Base-by-base conservation (phyloP, 37 sponge, comb jelly and placozoan genomes). In the Aphrocallistes beatrix region DNA sequence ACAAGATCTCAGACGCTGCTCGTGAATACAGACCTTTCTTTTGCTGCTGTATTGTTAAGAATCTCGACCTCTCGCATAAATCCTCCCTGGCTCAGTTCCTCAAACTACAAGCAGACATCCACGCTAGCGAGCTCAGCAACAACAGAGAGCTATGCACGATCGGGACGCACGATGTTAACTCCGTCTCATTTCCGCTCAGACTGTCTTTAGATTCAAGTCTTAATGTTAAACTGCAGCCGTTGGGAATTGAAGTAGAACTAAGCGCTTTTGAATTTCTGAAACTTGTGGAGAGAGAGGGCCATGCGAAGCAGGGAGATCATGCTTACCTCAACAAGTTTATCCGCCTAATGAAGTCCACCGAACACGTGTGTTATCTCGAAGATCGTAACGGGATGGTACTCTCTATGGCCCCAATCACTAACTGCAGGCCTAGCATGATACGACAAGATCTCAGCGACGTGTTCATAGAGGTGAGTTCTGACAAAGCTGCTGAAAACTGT, bases 351-450 rank as follows among this genome's bases (percentile, higher is more conserved):
- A 60, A 60, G 75, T 60, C 75, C 25, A 42, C 16, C 6, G 88
- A 87, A 36, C 39, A 81, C 34, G 87, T 93, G 51, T 91, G 91
- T 30, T 89, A 50, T 39, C 83, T 96, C 6, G 8, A n/a, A 38
- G 94, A 96, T 39, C 49, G 82, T 47, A 84, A 40, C 0, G 87
- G 85, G 1, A 85, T 82, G 17, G 94, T 93, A 19, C 42, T 93
- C 34, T 96, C 96, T 16, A 88, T 96, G 1, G 94, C 96, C 75
- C 96, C 96, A 3, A 88, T 96, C 28, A 92, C 92, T 81, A 96
- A 96, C 83, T 90, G 88, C 82, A 89, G 88, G 19, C 16, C n/a
- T 38, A 85, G 92, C 25, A 96, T 89, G 89, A 91, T 96, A 51
- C 23, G 69, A 38, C 0, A 47, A 21, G 37, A 38, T 0, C 39